Percentiles rank a stretch among this genome's conserved stretches.
These are phyloP conservation scores for Cottus gobio DNA, from an alignment of 2,113 vertebrate species.

Conservation along the genomic window DNA sequence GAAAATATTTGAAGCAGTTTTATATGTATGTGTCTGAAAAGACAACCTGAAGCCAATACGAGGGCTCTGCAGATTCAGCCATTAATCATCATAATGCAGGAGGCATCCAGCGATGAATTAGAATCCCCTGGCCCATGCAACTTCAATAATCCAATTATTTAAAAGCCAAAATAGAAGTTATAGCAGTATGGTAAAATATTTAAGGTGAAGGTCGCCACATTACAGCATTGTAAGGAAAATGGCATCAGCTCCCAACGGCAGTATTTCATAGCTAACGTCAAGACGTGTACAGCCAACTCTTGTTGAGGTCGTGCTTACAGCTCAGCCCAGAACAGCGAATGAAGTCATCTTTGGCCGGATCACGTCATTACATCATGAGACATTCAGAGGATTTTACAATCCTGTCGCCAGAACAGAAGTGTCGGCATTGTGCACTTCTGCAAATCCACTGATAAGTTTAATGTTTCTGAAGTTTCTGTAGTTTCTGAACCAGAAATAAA, in stretches of 20 bases:
- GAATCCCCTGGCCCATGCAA: slow-evolving; percentile 62
- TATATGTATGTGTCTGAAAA: slow-evolving; percentile 46
- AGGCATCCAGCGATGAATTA: slow-evolving; percentile 72
- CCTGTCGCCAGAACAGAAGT: neutral
- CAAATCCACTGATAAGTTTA: neutral
- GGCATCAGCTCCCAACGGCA: neutral
- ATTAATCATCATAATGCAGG: slow-evolving; percentile 76
- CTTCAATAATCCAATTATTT: slow-evolving; percentile 69
- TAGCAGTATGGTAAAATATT: slow-evolving; percentile 44
- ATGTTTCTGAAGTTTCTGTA: too few relatives aligned
- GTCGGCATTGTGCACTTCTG: neutral
- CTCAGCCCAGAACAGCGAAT: neutral
- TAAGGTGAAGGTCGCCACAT: slow-evolving; percentile 61
- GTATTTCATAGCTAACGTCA: slow-evolving; percentile 26
- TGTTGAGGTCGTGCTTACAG: slow-evolving; percentile 19
- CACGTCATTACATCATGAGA: neutral
- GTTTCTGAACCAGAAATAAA: neutral
- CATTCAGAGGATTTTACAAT: slow-evolving; percentile 2
- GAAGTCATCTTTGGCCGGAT: neutral
- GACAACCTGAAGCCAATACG: slow-evolving; percentile 54
- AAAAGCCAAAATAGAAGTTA: slow-evolving; percentile 63
- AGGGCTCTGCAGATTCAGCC: slow-evolving; percentile 50
- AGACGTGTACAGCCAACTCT: slow-evolving; percentile 11
- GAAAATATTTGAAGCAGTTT: slow-evolving; percentile 27
- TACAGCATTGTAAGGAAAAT: slow-evolving; percentile 29